Percentiles rank a stretch among this genome's conserved stretches.
phyloP scores from a whole-genome alignment of 2,797 vertebrate genomes.

The Squalus acanthias region DNA sequence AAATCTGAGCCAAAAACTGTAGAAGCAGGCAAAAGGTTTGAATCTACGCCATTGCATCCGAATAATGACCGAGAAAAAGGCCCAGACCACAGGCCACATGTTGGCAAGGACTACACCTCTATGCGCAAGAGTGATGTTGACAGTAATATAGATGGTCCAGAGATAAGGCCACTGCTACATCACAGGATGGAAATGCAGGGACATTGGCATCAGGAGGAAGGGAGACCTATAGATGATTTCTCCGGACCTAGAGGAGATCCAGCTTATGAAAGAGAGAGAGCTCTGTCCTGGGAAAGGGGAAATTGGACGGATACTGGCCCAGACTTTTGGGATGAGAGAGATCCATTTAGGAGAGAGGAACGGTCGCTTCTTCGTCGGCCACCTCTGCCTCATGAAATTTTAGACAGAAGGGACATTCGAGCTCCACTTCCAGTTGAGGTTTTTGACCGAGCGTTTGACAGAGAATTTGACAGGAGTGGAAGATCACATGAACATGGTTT shows the following conservation, averaged over 20 bases:
- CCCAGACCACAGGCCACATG: not conserved
- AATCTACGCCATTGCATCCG: not conserved
- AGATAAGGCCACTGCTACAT: not conserved
- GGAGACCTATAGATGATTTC: slow-evolving; percentile 26
- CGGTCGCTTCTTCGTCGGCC: slow-evolving; percentile 63
- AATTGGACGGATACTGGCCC: slow-evolving; percentile 75
- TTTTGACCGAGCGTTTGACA: slow-evolving; percentile 59
- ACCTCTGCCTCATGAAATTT: slow-evolving; percentile 58
- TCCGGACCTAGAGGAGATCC: slow-evolving; percentile 54
- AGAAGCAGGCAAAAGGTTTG: not conserved
- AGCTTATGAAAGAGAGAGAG: slow-evolving; percentile 58
- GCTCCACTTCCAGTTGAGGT: slow-evolving; percentile 53
- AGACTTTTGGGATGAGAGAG: slow-evolving; percentile 71
- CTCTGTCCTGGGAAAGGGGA: slow-evolving; percentile 66
- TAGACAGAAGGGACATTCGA: slow-evolving; percentile 50
- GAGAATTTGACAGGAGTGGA: slow-evolving; percentile 61
- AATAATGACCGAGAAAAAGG: slow-evolving; percentile 17
- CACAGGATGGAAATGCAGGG: slow-evolving; percentile 15
- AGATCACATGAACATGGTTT: slow-evolving; percentile 66
- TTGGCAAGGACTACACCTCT: not conserved
- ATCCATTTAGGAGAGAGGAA: slow-evolving; percentile 72
- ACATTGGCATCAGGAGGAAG: slow-evolving; percentile 27
- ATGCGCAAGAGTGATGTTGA: not conserved
- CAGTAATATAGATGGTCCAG: slow-evolving; percentile 30
- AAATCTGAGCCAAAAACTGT: slow-evolving; percentile 13